Percentiles rank a stretch among this genome's conserved stretches.
phyloP scores from a whole-genome alignment of 92 coral and sea anemone species.

The Anthopleura xanthogrammica region DNA sequence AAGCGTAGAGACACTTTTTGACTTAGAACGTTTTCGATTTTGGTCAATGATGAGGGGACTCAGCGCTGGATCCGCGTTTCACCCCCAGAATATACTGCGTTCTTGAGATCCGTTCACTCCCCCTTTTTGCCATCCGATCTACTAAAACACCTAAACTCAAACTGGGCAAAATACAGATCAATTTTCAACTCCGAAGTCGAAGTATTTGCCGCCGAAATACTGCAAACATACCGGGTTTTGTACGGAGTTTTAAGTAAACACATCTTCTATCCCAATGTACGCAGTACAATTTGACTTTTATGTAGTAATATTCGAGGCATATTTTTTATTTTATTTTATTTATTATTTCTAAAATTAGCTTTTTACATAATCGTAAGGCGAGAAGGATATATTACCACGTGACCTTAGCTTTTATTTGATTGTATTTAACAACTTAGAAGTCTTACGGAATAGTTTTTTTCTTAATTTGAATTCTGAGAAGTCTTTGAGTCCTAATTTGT shows the following conservation, averaged over 20 bases:
- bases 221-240: constrained; percentile 19
- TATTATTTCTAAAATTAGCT: constrained; percentile 9
- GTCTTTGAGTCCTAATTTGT: not conserved
- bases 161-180: not conserved
- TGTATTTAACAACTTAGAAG: not conserved
- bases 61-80: constrained; percentile 1
- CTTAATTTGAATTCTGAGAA: not conserved
- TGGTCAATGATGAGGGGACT: constrained; percentile 16
- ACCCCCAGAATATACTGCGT: constrained; percentile 5
- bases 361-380: constrained; percentile 1
- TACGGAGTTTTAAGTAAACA: constrained; percentile 18
- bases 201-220: constrained; percentile 5
- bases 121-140: constrained; percentile 12
- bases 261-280: constrained; percentile 1
- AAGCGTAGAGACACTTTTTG: constrained; percentile 33
- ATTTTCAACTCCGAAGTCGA: constrained; percentile 5
- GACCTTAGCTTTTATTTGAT: constrained; percentile 8
- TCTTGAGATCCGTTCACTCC: not conserved
- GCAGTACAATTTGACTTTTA: constrained; percentile 3
- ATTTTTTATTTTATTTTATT: constrained; percentile 1
- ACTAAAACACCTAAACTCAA: not conserved
- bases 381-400: not conserved
- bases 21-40: not conserved
- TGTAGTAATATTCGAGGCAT: not conserved
- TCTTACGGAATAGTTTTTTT: not conserved